Conservation (phyloP, 2,797 vertebrate species). For the Lagorchestes hirsutus region DNA sequence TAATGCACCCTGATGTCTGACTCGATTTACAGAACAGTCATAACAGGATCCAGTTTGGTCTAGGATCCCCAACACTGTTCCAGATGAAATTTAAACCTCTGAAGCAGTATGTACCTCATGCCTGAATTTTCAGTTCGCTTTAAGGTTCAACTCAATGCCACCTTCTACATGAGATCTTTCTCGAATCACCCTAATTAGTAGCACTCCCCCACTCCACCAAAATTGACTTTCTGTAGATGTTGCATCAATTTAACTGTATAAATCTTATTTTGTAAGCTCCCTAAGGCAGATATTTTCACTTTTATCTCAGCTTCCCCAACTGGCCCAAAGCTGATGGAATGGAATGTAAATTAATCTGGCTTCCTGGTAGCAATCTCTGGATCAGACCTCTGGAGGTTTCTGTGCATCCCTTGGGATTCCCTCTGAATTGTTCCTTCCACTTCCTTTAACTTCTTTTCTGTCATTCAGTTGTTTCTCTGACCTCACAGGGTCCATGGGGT, state of each 20-base stretch:
- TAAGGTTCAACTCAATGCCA: neutral
- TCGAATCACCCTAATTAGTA: neutral
- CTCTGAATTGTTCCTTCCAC: neutral
- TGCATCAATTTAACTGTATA: neutral
- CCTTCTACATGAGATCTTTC: neutral
- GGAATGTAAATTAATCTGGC: neutral
- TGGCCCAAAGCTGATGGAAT: neutral
- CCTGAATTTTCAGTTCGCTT: neutral
- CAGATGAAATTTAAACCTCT: neutral
- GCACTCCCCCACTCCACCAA: neutral
- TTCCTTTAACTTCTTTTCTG: neutral
- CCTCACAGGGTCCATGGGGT: neutral
- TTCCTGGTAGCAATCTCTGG: neutral
- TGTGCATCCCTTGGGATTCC: neutral
- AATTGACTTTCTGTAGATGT: neutral
- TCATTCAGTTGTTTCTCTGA: neutral
- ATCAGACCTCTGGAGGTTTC: neutral
- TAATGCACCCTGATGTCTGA: neutral
- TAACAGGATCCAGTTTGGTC: neutral
- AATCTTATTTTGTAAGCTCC: neutral
- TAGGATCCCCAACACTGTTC: neutral
- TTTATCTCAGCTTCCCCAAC: neutral
- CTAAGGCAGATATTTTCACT: neutral
- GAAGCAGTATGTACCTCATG: neutral
- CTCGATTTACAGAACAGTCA: neutral